These are phyloP conservation scores for Pangasius djambal DNA, from an alignment of 2,797 vertebrate species.

Conservation along the genomic window DNA sequence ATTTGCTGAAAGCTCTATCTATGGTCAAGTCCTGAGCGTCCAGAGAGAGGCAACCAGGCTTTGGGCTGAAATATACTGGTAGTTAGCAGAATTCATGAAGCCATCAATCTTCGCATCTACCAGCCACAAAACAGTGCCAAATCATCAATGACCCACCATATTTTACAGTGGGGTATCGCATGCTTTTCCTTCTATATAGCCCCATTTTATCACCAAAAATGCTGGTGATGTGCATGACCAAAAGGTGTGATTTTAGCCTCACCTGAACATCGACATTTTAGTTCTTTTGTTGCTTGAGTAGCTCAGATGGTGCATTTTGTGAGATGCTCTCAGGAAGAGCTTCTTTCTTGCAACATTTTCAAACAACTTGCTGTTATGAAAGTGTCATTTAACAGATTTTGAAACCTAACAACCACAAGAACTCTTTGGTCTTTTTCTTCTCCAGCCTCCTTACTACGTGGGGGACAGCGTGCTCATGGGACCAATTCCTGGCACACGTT, in stretches of 20 bases:
- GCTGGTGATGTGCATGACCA: background rate
- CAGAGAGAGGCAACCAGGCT: background rate
- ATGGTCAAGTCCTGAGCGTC: background rate
- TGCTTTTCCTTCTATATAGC: background rate
- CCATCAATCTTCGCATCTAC: background rate
- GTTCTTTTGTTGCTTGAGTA: background rate
- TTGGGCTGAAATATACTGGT: background rate
- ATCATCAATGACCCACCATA: background rate
- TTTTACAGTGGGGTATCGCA: background rate
- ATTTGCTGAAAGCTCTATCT: background rate
- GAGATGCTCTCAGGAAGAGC: background rate
- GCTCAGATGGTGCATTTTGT: background rate
- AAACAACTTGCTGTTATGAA: background rate
- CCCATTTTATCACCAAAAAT: background rate
- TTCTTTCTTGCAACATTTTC: background rate
- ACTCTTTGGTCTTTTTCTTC: background rate
- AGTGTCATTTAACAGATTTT: background rate
- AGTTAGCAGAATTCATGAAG: background rate
- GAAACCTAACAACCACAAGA: background rate
- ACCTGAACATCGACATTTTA: background rate
- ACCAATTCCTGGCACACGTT: background rate
- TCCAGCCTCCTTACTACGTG: background rate
- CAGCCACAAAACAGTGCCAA: no score
- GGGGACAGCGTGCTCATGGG: background rate
- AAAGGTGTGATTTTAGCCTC: background rate